Evolutionary conservation across 2,888 invertebrate species (phyloP).

Genomic region (Hydraecia micacea): DNA sequence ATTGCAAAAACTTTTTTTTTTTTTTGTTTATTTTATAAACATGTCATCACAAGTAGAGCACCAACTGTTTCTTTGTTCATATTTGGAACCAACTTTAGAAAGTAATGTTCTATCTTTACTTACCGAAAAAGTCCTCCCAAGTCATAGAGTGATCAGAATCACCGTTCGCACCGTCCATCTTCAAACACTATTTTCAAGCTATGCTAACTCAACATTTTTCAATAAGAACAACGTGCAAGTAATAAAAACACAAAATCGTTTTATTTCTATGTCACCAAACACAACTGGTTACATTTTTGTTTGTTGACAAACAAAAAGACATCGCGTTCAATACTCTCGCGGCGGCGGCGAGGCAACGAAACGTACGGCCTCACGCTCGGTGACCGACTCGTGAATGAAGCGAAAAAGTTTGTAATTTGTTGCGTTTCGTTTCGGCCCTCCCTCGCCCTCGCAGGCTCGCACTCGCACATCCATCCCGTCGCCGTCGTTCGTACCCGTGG

Average conservation of each 20-base stretch:
- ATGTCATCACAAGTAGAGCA: slow-evolving; percentile 40
- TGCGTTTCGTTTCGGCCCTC: slow-evolving; percentile 41
- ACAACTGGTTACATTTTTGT: slow-evolving; percentile 71
- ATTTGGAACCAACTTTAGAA: slow-evolving; percentile 58
- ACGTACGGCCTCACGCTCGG: slow-evolving; percentile 72
- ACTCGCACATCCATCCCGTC: slow-evolving; percentile 19
- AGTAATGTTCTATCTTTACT: slow-evolving; percentile 72
- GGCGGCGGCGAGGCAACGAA: slow-evolving; percentile 65
- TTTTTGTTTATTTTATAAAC: slow-evolving; percentile 10
- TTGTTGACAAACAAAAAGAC: slow-evolving; percentile 86
- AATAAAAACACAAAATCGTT: slow-evolving; percentile 68
- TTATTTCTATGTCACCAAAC: slow-evolving; percentile 75
- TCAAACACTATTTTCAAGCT: slow-evolving; percentile 75
- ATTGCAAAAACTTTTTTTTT: slow-evolving; percentile 42
- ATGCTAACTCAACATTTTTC: slow-evolving; percentile 75
- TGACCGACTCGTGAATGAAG: slow-evolving; percentile 80
- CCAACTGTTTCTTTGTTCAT: slow-evolving; percentile 18
- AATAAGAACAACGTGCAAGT: slow-evolving; percentile 57
- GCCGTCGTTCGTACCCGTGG: neutral
- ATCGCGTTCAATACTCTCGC: slow-evolving; percentile 75
- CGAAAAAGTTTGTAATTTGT: slow-evolving; percentile 65
- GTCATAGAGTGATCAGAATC: slow-evolving; percentile 93
- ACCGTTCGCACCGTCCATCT: slow-evolving; percentile 89
- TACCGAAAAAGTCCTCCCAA: slow-evolving; percentile 94
- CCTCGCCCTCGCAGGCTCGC: slow-evolving; percentile 11